phyloP scores from a whole-genome alignment of 1,140 invertebrate species.

The Brachionus rotundiformis region DNA sequence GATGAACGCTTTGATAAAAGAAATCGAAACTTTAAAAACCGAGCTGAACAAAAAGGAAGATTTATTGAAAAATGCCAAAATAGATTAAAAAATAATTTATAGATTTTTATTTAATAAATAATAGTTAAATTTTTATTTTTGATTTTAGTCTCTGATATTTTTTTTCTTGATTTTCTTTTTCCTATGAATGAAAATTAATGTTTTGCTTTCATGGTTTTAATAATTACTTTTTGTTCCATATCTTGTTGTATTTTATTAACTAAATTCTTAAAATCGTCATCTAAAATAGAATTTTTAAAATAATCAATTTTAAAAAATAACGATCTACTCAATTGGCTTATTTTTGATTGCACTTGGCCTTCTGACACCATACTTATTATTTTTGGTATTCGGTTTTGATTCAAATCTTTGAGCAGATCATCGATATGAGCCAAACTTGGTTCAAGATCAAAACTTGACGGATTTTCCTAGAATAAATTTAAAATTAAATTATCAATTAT shows the following conservation, averaged over 20 bases:
- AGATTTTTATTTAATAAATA: constrained; percentile 31
- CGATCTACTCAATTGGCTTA: not conserved
- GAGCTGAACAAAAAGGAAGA: not conserved
- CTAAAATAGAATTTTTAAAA: not conserved
- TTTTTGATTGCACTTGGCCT: not conserved
- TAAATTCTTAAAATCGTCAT: not conserved
- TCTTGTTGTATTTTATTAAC: not conserved
- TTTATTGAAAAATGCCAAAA: not conserved
- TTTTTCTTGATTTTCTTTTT: not conserved
- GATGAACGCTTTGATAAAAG: constrained; percentile 42
- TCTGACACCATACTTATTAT: not conserved
- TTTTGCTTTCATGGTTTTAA: not conserved
- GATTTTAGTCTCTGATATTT: not conserved
- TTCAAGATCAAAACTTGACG: constrained; percentile 37
- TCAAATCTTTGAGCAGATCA: constrained; percentile 21
- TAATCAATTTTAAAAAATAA: no score
- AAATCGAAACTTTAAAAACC: constrained; percentile 20
- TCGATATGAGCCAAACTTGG: constrained; percentile 43
- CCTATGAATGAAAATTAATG: not conserved
- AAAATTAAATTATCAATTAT: no score
- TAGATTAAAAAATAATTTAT: not conserved
- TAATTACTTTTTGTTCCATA: constrained; percentile 21
- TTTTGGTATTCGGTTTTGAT: not conserved
- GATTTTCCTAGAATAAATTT: not conserved
- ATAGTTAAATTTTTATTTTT: constrained; percentile 17